Conservation (phyloP, 2,113 vertebrate genomes). For the Otocyon megalotis region DNA sequence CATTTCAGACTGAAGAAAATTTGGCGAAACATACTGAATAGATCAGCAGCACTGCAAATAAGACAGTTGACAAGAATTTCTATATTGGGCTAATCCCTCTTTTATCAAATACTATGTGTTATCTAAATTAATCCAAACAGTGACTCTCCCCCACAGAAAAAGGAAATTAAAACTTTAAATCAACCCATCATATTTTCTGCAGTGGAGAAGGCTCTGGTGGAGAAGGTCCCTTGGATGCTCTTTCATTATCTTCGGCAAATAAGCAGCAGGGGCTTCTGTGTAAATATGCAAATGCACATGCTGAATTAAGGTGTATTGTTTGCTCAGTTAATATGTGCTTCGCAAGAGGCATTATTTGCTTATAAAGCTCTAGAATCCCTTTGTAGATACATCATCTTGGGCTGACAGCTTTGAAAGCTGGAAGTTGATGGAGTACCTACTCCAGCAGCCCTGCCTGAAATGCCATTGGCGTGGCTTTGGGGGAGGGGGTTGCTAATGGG, state of each 20-base stretch:
- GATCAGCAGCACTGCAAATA: slow-evolving; percentile 3
- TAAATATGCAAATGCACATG: slow-evolving; percentile 68
- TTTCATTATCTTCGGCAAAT: slow-evolving; percentile 80
- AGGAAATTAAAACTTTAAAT: slow-evolving; percentile 69
- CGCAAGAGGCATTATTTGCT: slow-evolving; percentile 77
- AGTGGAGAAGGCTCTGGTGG: neutral
- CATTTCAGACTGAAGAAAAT: slow-evolving; percentile 32
- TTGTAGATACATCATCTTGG: slow-evolving; percentile 71
- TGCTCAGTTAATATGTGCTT: slow-evolving; percentile 74
- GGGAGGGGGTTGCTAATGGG: slow-evolving; percentile 31
- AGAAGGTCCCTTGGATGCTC: slow-evolving; percentile 43
- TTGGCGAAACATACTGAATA: neutral
- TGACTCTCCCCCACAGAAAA: slow-evolving; percentile 25
- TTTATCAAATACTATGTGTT: slow-evolving; percentile 3
- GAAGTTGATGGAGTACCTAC: slow-evolving; percentile 66
- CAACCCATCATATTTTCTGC: slow-evolving; percentile 3
- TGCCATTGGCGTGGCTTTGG: neutral
- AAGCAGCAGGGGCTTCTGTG: slow-evolving; percentile 75
- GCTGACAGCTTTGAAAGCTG: slow-evolving; percentile 64
- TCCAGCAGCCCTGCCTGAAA: slow-evolving; percentile 9
- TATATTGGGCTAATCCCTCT: neutral
- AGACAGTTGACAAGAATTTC: slow-evolving; percentile 15
- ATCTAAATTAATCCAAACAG: slow-evolving; percentile 48
- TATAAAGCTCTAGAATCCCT: slow-evolving; percentile 68
- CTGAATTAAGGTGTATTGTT: slow-evolving; percentile 73